A percentile compares a stretch with the other conserved stretches of the same genome.
Evolutionary conservation across 2,888 invertebrate genomes (phyloP).

Genomic region (Drosophila fungiperda): DNA sequence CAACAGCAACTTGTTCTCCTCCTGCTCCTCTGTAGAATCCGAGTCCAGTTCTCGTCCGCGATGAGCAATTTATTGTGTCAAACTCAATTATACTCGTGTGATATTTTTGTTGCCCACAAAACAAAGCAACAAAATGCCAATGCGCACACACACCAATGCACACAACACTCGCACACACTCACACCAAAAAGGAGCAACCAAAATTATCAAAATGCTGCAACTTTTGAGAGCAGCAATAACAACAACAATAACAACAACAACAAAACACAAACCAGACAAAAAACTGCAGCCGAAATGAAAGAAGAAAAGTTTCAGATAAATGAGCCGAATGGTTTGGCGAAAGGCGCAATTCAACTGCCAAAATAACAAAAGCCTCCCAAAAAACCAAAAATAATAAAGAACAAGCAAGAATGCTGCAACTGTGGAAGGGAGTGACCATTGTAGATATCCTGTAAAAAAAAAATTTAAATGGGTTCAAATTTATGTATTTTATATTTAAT

Average conservation of each 20-base stretch:
- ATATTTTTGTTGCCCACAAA: constrained; percentile 80
- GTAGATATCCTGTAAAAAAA: constrained; percentile 11
- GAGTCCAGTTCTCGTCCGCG: constrained; percentile 67
- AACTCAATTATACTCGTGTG: constrained; percentile 85
- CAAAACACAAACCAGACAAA: constrained; percentile 27
- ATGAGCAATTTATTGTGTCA: constrained; percentile 86
- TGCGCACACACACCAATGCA: constrained; percentile 31
- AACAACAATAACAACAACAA: constrained; percentile 12
- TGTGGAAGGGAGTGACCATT: too few species aligned
- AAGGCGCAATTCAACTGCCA: constrained; percentile 79
- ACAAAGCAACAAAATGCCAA: constrained; percentile 62
- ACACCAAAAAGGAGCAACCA: constrained; percentile 73
- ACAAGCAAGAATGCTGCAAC: constrained; percentile 20
- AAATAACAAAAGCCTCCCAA: constrained; percentile 62
- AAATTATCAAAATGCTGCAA: constrained; percentile 77
- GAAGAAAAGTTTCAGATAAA: constrained; percentile 75
- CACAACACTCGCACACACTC: constrained; percentile 20
- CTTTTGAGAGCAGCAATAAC: constrained; percentile 46
- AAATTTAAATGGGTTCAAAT: not conserved
- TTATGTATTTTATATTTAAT: not conserved
- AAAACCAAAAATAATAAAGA: constrained; percentile 31
- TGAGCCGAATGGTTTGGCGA: constrained; percentile 78
- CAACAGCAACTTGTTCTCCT: constrained; percentile 32
- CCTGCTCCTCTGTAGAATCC: constrained; percentile 42
- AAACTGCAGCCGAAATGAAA: constrained; percentile 62